phyloP scores from a whole-genome alignment of 2,797 vertebrate species.

The Poliocrania exsul region DNA sequence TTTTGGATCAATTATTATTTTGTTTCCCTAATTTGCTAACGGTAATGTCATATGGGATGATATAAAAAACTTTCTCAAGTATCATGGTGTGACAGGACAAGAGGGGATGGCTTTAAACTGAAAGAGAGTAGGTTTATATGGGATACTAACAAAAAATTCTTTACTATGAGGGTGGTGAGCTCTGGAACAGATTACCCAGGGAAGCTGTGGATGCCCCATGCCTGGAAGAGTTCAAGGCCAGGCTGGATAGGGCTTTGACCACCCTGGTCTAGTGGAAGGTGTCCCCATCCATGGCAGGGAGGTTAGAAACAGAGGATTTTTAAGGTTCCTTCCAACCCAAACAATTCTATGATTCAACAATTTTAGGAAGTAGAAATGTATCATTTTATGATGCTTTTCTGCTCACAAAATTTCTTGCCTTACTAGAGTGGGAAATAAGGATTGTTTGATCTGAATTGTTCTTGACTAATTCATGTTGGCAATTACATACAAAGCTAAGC shows the following conservation, averaged over 20 bases:
- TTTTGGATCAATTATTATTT: not conserved
- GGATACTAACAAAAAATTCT: not conserved
- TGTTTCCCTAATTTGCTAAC: not conserved
- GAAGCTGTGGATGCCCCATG: rapidly evolving
- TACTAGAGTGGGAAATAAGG: not conserved
- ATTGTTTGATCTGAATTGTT: not conserved
- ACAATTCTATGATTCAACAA: not conserved
- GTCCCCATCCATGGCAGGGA: not conserved
- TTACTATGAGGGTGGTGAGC: not conserved
- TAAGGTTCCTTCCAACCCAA: not conserved
- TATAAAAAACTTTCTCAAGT: not conserved
- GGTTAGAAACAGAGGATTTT: not conserved
- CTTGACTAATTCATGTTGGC: not conserved
- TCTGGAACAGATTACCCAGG: not conserved
- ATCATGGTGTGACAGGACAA: not conserved
- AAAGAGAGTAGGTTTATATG: not conserved
- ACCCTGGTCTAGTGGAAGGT: not conserved
- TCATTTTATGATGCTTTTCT: not conserved
- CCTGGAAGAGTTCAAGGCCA: not conserved
- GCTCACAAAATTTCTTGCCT: not conserved
- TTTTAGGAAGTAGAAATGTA: not conserved
- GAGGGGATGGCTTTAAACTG: not conserved
- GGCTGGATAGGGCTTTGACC: not conserved
- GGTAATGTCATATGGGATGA: not conserved
- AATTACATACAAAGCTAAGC: not conserved